Evolutionary conservation across 2,113 vertebrate species (phyloP), one percentile per base, ranked within the genome.

Genomic region (Machaerirhynchus nigripectus): DNA sequence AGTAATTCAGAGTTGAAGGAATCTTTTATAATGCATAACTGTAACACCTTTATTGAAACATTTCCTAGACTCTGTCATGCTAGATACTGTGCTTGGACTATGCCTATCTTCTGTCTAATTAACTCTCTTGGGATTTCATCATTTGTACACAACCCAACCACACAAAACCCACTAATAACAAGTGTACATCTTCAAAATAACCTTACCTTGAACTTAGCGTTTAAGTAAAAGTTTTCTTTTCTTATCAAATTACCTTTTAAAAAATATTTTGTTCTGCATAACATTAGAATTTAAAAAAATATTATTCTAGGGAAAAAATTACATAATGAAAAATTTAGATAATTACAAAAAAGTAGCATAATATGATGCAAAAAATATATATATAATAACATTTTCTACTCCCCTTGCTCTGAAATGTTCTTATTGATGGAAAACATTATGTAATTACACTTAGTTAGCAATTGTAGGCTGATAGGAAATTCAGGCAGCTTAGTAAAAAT

Each of bases 71-170:
- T 47, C 50, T 37, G 30, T 40, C 50, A 55, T 19, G 26, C 70
- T 60, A 73, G 31, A 37, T 30, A 11, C 33, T 33, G 35, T 79
- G 35, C 33, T 69, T 89, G 44, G 56, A 67, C 42, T 57, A 55
- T 92, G 88, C 40, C 75, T 57, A 61, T 69, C 83, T 81, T 76
- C 40, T 71, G 82, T 75, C 79, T 96, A 96, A 95, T 96, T 90
- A 91, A 93, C 20, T 77, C 76, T 89, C 89, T 77, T 49, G 70
- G 85, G 92, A 94, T 79, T 95, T 87, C 67, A 81, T 78, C 85
- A 75, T 95, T 89, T 81, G 79, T 80, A 90, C 87, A 89, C 87
- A 92, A 87, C 71, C 84, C 80, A 84, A 35, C 22, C 61, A 39
- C 52, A 85, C 52, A 87, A 95, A 84, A 26, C 4, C 20, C 40